Conservation (phyloP, 2,888 invertebrate species). For the Hanleya hanleyi region DNA sequence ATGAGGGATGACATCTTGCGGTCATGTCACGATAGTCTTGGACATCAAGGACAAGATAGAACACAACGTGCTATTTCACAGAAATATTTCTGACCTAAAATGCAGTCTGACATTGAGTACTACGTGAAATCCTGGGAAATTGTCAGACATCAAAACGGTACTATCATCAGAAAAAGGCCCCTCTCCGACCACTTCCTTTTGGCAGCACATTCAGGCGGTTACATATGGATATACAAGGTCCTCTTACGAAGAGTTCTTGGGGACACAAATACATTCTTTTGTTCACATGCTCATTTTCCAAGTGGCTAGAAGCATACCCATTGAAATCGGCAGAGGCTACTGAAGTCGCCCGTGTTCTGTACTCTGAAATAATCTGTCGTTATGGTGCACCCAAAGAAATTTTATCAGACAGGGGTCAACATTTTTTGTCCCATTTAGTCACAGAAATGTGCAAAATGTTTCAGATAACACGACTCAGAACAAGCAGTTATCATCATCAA, state of each 20-base stretch:
- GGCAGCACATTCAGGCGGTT: not conserved
- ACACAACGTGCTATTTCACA: not conserved
- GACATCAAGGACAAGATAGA: conserved; percentile 1
- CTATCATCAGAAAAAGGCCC: conserved; percentile 4
- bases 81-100: conserved; percentile 7
- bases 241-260: not conserved
- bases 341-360: not conserved
- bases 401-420: not conserved
- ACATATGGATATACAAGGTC: not conserved
- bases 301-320: not conserved
- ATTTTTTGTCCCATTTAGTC: not conserved
- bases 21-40: conserved; percentile 1
- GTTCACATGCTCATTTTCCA: not conserved
- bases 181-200: conserved; percentile 5
- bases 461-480: not conserved
- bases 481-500: not conserved
- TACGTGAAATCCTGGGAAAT: conserved; percentile 11
- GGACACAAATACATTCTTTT: not conserved
- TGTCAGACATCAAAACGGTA: conserved; percentile 9
- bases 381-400: not conserved
- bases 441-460: not conserved
- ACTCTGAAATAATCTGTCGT: not conserved
- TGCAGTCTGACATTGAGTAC: not conserved
- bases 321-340: not conserved
- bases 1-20: not conserved